A percentile compares a stretch with the other conserved stretches of the same genome.
These are phyloP conservation scores for Eristalis tenax DNA, from an alignment of 2,888 invertebrate genomes.

Conservation along the genomic window DNA sequence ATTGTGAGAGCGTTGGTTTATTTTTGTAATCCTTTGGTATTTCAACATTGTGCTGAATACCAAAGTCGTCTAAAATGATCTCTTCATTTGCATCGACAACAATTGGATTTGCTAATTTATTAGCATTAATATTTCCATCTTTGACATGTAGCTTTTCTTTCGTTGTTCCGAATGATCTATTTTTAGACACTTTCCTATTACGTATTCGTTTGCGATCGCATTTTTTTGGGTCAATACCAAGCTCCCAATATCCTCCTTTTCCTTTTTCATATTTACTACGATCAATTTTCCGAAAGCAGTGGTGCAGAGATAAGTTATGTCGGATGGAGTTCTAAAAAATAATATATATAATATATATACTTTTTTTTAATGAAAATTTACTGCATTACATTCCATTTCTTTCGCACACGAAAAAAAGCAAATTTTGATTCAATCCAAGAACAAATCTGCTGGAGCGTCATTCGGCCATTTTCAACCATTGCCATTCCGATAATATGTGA, in stretches of 20 bases:
- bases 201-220: constrained; percentile 79
- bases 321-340: constrained; percentile 79
- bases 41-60: constrained; percentile 50
- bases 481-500: constrained; percentile 81
- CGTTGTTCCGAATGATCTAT: not conserved
- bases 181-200: constrained; percentile 75
- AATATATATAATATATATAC: not conserved
- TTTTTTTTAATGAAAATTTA: not conserved
- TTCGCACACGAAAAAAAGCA: constrained; percentile 80
- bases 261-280: constrained; percentile 80
- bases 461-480: constrained; percentile 79
- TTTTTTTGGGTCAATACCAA: constrained; percentile 80
- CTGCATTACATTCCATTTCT: constrained; percentile 80
- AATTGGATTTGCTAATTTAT: not conserved
- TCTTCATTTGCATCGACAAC: constrained; percentile 14
- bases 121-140: not conserved
- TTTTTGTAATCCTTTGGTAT: constrained; percentile 35
- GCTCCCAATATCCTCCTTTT: constrained; percentile 81
- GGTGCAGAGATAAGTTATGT: constrained; percentile 80
- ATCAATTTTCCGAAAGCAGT: constrained; percentile 80
- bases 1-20: constrained; percentile 8
- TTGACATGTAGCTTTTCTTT: constrained; percentile 18
- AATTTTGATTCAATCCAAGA: constrained; percentile 80
- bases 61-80: constrained; percentile 46
- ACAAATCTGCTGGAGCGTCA: constrained; percentile 80